These are phyloP conservation scores for Tenualosa ilisha DNA, from an alignment of 2,797 vertebrate genomes.

Conservation along the genomic window DNA sequence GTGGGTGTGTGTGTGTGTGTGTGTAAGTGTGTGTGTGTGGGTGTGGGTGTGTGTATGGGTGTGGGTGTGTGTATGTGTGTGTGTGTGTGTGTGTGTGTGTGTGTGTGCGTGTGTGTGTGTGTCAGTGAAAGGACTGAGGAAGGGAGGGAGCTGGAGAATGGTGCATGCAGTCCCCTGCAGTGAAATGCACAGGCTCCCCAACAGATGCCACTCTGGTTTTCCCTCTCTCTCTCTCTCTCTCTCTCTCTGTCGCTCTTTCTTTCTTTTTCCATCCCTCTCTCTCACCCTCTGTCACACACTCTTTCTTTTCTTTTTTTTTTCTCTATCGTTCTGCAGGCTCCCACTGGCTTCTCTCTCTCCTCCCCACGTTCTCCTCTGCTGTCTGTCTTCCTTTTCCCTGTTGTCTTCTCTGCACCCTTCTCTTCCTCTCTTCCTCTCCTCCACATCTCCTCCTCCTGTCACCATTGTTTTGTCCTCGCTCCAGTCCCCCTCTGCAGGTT, in stretches of 20 bases:
- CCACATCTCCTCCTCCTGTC: conserved; percentile 17
- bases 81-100: conserved; percentile 27
- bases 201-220: conserved; percentile 8
- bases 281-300: background rate
- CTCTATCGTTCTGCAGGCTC: background rate
- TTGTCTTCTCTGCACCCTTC: background rate
- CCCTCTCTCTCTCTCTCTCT: background rate
- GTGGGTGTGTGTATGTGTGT: conserved; percentile 21
- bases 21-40: background rate
- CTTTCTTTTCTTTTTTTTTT: background rate
- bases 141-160: conserved; percentile 18
- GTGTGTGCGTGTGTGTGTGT: background rate
- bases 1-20: conserved; percentile 23
- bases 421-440: background rate
- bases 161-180: conserved; percentile 21
- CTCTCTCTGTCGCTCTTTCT: background rate
- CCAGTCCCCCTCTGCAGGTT: conserved; percentile 34
- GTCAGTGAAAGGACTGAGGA: background rate
- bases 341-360: conserved; percentile 1
- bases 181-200: conserved; percentile 12
- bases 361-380: conserved; percentile 45
- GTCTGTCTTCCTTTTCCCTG: conserved; percentile 33
- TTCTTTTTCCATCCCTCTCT: background rate
- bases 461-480: conserved; percentile 39
- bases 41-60: conserved; percentile 1